Conservation (phyloP, 1,140 invertebrate species). For the Sitobion miscanthi region DNA sequence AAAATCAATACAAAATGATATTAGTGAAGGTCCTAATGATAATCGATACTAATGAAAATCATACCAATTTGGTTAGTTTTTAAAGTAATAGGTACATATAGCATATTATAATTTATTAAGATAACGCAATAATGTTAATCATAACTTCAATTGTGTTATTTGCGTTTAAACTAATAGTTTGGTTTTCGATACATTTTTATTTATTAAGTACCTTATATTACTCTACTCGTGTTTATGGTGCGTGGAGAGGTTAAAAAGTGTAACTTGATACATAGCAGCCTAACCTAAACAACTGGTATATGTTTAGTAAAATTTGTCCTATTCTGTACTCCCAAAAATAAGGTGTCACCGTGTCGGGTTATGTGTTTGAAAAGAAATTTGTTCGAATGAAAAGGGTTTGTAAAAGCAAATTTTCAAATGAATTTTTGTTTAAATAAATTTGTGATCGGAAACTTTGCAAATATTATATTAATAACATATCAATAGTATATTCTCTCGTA, state of each 20-base stretch:
- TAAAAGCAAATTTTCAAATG: too few relatives aligned
- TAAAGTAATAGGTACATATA: not conserved
- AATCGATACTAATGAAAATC: not conserved
- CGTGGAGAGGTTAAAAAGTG: not conserved
- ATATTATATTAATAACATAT: too few relatives aligned
- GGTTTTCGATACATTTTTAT: not conserved
- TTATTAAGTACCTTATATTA: not conserved
- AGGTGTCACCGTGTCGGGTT: not conserved
- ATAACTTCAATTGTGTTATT: too few relatives aligned
- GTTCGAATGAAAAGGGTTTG: too few relatives aligned
- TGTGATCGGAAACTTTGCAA: too few relatives aligned
- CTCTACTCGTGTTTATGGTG: too few relatives aligned
- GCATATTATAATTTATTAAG: too few relatives aligned
- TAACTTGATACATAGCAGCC: not conserved
- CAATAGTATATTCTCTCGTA: too few relatives aligned
- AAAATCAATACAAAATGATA: not conserved
- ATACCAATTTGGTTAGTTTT: not conserved
- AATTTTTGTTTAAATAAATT: too few relatives aligned
- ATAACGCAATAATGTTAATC: too few relatives aligned
- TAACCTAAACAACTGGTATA: not conserved
- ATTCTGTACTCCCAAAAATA: not conserved
- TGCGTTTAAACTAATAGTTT: not conserved
- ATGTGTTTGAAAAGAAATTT: too few relatives aligned
- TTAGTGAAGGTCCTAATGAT: not conserved
- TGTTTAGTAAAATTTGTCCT: not conserved